Base-by-base conservation (phyloP, 2,888 invertebrate genomes). In the Bedellia somnulentella region DNA sequence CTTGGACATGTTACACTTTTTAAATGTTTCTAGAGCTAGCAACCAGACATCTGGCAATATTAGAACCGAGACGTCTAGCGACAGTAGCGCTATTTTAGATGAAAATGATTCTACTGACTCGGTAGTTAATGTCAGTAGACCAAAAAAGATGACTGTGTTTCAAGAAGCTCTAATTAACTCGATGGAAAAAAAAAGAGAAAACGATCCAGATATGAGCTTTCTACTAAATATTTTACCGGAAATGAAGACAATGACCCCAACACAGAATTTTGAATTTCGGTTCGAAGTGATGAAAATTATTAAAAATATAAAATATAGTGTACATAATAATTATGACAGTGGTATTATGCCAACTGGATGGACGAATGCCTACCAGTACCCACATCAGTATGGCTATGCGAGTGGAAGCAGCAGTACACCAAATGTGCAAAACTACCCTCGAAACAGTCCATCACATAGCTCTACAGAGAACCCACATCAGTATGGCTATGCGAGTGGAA, bases 181-280 rank as follows among this genome's bases (percentile, higher is more conserved):
- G 32, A 37, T 38, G 36, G 34, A 37, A 37, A 34, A 37, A 8
- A 36, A 38, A 35, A 29, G 33, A 35, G 38, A 35, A 33, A 35
- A 38, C 29, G 36, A 38, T 34, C 36, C 39, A 29, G 30, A 39
- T 36, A 35, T 39, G 37, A 37, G 37, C 33, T 39, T 40, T 39
- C 36, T 38, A 30, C 34, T 37, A 35, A 38, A 33, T 36, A 37
- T 40, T 34, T 38, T 42, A 34, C 40, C 40, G 32, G 42, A 40
- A 34, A 42, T 42, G 40, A 39, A 40, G 32, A 34, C 37, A 35
- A 40, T 40, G 42, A 30, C 36, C 33, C 34, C 36, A 33, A 38
- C 32, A 32, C 39, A 42, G 32, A 40, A 40, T 35, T 42, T 40
- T 37, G 39, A 42, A 35, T 42, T 40, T 35, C 35, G 40, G 35